Percentiles rank a stretch among this genome's conserved stretches.
These are phyloP conservation scores for Epinotia ramella DNA, from an alignment of 2,888 invertebrate genomes.

Conservation along the genomic window DNA sequence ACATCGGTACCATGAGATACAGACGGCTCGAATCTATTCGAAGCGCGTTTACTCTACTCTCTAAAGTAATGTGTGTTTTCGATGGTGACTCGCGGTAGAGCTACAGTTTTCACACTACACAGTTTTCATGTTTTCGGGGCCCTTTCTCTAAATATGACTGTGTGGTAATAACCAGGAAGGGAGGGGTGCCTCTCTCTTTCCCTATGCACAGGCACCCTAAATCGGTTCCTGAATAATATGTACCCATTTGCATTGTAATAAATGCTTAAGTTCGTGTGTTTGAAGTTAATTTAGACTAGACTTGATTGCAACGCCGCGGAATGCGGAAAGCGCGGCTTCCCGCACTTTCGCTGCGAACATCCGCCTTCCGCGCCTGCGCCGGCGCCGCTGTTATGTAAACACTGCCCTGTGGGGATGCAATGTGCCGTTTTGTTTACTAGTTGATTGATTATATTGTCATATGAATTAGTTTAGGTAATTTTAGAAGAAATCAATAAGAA, in stretches of 20 bases:
- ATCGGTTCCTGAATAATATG: no score
- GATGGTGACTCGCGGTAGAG: no score
- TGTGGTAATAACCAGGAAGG: no score
- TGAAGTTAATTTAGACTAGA: slow-evolving; percentile 14
- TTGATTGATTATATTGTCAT: neutral
- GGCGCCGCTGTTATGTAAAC: slow-evolving; percentile 67
- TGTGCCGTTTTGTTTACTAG: slow-evolving; percentile 2
- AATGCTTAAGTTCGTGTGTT: neutral
- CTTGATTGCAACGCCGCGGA: slow-evolving; percentile 54
- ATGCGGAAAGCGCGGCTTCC: slow-evolving; percentile 80
- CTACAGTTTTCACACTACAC: no score
- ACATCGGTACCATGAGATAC: no score
- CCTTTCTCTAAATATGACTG: no score
- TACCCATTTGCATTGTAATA: neutral
- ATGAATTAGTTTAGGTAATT: neutral
- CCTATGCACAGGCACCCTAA: no score
- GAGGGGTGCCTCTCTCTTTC: no score
- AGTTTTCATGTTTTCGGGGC: no score
- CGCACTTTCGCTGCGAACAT: slow-evolving; percentile 80
- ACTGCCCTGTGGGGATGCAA: slow-evolving; percentile 36
- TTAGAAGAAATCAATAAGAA: neutral
- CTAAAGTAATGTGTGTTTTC: no score
- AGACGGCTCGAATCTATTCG: no score
- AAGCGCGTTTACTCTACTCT: no score
- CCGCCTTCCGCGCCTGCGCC: slow-evolving; percentile 66